phyloP scores from a whole-genome alignment of 2,888 invertebrate genomes.

The Acheta domesticus region DNA sequence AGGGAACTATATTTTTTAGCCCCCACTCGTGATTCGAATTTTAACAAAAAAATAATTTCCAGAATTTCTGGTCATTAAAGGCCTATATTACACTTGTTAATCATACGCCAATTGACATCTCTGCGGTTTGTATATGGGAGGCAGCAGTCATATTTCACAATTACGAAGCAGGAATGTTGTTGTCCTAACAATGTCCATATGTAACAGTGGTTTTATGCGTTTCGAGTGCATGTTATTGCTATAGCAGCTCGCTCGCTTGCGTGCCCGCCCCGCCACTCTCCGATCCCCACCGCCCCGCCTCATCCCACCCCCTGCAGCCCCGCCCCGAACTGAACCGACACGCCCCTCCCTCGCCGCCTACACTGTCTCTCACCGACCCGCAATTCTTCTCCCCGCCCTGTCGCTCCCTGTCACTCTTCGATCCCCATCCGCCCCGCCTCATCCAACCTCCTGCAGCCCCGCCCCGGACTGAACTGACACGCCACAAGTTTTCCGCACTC shows the following conservation, averaged over 20 bases:
- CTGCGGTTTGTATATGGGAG: conserved; percentile 8
- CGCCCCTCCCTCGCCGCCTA: no score
- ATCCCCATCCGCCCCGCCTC: no score
- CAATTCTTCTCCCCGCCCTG: no score
- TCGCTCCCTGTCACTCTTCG: no score
- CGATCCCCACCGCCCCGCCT: no score
- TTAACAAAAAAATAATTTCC: background rate
- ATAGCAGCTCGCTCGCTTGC: background rate
- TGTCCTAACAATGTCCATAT: background rate
- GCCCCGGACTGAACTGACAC: no score
- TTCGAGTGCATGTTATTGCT: background rate
- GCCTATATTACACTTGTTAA: conserved; percentile 25
- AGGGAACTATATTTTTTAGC: conserved; percentile 3
- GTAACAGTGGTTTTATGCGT: conserved; percentile 7
- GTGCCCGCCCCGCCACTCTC: no score
- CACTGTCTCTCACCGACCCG: no score
- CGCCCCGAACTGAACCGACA: no score
- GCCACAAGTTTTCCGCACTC: no score
- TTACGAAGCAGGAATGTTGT: conserved; percentile 22
- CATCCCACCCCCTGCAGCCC: no score
- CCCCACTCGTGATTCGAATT: background rate
- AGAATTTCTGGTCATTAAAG: conserved; percentile 23
- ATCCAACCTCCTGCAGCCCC: no score
- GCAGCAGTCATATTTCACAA: conserved; percentile 4
- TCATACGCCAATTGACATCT: conserved; percentile 24